These are phyloP conservation scores for Ctenochaetus hawaiiensis DNA, from an alignment of 2,797 vertebrate genomes.

Conservation along the genomic window DNA sequence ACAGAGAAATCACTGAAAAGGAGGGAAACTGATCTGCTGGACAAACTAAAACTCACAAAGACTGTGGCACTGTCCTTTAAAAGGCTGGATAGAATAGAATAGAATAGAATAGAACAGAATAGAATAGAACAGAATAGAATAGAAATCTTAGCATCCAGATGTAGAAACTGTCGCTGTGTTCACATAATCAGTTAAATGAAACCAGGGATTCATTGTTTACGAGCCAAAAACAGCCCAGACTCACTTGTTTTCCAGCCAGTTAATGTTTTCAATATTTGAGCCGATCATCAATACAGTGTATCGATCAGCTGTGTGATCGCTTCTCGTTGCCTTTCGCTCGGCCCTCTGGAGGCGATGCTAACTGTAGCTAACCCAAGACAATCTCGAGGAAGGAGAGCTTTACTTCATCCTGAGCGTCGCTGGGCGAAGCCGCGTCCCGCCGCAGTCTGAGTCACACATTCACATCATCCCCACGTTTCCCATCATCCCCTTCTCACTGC, in stretches of 20 bases:
- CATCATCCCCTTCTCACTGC: slow-evolving; percentile 54
- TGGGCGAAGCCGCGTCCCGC: slow-evolving; percentile 4
- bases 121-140: slow-evolving; percentile 18
- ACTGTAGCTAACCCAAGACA: slow-evolving; percentile 49
- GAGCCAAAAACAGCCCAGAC: slow-evolving; percentile 6
- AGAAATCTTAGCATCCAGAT: slow-evolving; percentile 10
- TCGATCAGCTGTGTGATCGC: slow-evolving; percentile 14
- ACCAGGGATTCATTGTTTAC: slow-evolving; percentile 30
- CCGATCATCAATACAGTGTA: not conserved
- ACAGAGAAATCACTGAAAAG: too few species aligned
- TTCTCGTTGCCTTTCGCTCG: slow-evolving; percentile 38
- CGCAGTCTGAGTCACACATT: slow-evolving; percentile 62
- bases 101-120: slow-evolving; percentile 24
- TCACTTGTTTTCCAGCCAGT: slow-evolving; percentile 4
- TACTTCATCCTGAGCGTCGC: slow-evolving; percentile 19
- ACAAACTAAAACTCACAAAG: not conserved
- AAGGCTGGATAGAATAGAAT: not conserved
- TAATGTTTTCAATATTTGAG: not conserved
- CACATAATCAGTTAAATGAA: slow-evolving; percentile 5
- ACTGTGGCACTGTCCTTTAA: not conserved
- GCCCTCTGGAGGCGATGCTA: slow-evolving; percentile 52
- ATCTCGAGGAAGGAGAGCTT: slow-evolving; percentile 66
- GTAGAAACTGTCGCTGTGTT: slow-evolving; percentile 17
- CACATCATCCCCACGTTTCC: slow-evolving; percentile 24
- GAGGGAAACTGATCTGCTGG: too few species aligned